phyloP scores from a whole-genome alignment of 2,797 vertebrate species.

The Hirundo rustica region DNA sequence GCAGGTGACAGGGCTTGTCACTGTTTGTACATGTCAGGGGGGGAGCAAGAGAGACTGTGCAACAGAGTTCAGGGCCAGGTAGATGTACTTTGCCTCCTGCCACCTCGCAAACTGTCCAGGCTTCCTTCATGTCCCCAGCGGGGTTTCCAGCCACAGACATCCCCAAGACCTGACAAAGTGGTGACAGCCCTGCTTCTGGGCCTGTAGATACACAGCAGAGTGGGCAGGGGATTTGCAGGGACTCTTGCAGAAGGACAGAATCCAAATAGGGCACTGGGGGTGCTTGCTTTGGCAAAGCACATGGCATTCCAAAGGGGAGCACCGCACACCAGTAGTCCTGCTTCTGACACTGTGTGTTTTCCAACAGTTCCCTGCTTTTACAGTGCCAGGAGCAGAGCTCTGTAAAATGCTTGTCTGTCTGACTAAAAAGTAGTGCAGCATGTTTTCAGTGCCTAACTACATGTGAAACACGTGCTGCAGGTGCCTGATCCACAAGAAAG shows the following conservation, averaged over 20 bases:
- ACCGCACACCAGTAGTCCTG: neutral
- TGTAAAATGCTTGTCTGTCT: neutral
- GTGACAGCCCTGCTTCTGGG: neutral
- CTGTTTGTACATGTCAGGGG: neutral
- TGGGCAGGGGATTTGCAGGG: neutral
- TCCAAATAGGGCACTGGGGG: neutral
- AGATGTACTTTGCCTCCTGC: neutral
- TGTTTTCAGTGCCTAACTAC: neutral
- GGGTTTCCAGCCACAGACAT: neutral
- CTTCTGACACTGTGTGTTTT: neutral
- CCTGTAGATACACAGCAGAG: rapidly evolving
- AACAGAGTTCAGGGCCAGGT: neutral
- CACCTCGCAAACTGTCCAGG: neutral
- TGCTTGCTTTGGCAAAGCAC: neutral
- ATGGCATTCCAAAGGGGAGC: rapidly evolving
- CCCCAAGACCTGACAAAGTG: neutral
- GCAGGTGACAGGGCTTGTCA: constrained; percentile 11
- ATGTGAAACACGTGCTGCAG: neutral
- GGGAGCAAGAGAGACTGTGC: neutral
- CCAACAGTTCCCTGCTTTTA: neutral
- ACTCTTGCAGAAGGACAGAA: neutral
- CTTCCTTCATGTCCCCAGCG: neutral
- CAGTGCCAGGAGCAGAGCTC: neutral
- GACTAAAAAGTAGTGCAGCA: neutral
- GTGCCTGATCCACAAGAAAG: neutral